Conservation (phyloP, 2,113 vertebrate genomes). For the Numenius arquata region DNA sequence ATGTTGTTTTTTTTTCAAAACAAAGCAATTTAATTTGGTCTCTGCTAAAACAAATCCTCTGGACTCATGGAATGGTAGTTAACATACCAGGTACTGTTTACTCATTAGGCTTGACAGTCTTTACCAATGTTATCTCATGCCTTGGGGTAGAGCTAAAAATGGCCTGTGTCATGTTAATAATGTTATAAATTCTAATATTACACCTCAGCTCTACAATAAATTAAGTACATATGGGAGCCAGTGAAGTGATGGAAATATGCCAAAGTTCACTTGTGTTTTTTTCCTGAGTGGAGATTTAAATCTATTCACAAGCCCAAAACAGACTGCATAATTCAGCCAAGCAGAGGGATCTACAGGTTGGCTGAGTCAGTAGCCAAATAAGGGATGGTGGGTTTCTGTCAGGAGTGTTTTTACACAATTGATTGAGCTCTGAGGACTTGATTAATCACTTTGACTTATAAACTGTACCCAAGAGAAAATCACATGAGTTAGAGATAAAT, state of each 20-base stretch:
- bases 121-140: background rate
- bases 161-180: background rate
- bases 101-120: background rate
- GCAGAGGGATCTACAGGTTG: background rate
- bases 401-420: background rate
- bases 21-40: background rate
- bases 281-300: background rate
- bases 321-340: background rate
- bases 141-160: background rate
- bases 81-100: background rate
- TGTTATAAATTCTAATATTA: background rate
- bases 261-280: background rate
- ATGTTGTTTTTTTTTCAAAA: background rate
- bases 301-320: background rate
- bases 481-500: background rate
- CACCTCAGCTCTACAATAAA: background rate
- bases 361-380: background rate
- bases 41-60: background rate
- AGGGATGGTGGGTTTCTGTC: background rate
- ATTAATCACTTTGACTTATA: slow-evolving; percentile 16
- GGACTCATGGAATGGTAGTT: background rate
- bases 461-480: background rate
- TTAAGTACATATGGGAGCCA: background rate
- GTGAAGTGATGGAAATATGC: background rate
- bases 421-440: background rate